Conservation (phyloP, 2,113 vertebrate genomes). For the Equus quagga region DNA sequence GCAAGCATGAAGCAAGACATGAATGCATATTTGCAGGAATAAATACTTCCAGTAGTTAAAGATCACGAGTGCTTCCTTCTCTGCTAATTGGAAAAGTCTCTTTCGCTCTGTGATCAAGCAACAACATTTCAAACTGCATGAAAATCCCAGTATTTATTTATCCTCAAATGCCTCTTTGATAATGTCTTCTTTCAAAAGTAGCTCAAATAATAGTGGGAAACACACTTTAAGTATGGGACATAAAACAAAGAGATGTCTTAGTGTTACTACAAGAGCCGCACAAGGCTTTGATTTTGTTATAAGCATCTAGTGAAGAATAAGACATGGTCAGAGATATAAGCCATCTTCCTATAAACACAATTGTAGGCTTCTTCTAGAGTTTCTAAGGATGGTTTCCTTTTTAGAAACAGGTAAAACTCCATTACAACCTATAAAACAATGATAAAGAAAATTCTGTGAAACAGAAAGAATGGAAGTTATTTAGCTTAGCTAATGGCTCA, state of each 20-base stretch:
- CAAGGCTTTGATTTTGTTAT: not conserved
- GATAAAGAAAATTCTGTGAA: constrained; percentile 4
- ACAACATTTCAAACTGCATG: not conserved
- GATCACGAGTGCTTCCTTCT: not conserved
- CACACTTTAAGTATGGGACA: not conserved
- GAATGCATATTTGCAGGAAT: constrained; percentile 3
- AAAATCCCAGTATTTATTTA: not conserved
- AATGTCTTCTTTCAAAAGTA: constrained; percentile 16
- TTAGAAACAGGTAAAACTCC: not conserved
- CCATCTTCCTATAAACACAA: not conserved
- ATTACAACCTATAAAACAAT: not conserved
- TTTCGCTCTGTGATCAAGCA: constrained; percentile 27
- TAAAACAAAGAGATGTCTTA: not conserved
- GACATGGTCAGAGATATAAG: not conserved
- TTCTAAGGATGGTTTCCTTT: not conserved
- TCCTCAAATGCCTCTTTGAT: not conserved
- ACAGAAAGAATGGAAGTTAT: not conserved
- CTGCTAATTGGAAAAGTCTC: not conserved
- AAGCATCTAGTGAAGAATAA: not conserved
- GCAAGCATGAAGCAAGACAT: constrained; percentile 50
- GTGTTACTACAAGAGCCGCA: not conserved
- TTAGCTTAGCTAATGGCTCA: constrained; percentile 26
- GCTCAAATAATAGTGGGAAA: not conserved
- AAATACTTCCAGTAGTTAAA: not conserved
- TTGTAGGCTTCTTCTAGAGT: not conserved